Conservation (phyloP, 2,113 vertebrate species). For the Hiodon tergisus region DNA sequence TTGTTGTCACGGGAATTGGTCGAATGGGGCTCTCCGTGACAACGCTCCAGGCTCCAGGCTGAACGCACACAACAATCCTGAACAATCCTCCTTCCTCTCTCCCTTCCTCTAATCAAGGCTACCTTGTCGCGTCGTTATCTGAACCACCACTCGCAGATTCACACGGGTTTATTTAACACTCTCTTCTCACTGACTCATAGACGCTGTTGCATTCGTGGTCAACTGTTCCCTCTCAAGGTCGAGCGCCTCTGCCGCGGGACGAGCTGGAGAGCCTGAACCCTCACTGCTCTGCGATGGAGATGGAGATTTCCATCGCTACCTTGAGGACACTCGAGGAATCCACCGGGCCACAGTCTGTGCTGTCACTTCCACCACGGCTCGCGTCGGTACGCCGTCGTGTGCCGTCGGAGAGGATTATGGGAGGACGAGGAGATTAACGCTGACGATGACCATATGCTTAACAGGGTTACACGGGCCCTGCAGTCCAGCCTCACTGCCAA, state of each 20-base stretch:
- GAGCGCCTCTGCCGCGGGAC: not conserved
- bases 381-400: constrained; percentile 27
- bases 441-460: constrained; percentile 39
- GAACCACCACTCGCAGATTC: constrained; percentile 8
- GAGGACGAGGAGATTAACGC: constrained; percentile 36
- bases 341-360: no score
- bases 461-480: not conserved
- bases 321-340: not conserved
- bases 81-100: not conserved
- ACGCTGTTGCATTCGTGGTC: no score
- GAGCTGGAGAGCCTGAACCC: not conserved
- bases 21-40: constrained; percentile 1
- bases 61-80: constrained; percentile 6
- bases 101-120: constrained; percentile 6
- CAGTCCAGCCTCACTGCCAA: not conserved
- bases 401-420: constrained; percentile 38
- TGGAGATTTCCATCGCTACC: not conserved
- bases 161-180: no score
- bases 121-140: not conserved
- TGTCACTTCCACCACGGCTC: constrained; percentile 24
- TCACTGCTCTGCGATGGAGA: not conserved
- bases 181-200: no score
- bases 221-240: constrained; percentile 19
- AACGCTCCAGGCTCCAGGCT: not conserved
- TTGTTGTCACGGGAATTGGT: not conserved